These are phyloP conservation scores for Crematogaster levior DNA, from an alignment of 2,888 invertebrate genomes.

Conservation along the genomic window DNA sequence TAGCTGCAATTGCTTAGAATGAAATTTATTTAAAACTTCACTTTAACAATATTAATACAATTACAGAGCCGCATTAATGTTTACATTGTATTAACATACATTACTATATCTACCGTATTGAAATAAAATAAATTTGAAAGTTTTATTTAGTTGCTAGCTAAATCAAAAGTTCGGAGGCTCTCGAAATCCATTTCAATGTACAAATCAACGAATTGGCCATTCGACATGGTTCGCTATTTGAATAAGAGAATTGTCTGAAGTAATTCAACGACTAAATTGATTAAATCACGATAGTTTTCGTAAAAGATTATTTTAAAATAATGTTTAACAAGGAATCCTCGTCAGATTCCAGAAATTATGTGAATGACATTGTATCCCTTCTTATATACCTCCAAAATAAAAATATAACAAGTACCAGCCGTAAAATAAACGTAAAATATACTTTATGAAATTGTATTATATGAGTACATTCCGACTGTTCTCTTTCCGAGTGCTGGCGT, in stretches of 20 bases:
- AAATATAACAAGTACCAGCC: neutral
- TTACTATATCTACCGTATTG: neutral
- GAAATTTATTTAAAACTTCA: slow-evolving; percentile 17
- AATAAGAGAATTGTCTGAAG: neutral
- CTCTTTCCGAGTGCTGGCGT: neutral
- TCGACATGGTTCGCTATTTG: neutral
- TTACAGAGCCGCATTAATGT: neutral
- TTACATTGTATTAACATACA: slow-evolving; percentile 4
- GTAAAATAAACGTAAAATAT: slow-evolving; percentile 20
- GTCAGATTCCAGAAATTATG: neutral
- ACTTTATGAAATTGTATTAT: neutral
- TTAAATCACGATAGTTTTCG: neutral
- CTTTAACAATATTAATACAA: neutral
- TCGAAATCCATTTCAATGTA: neutral
- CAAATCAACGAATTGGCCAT: neutral
- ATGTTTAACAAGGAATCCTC: neutral
- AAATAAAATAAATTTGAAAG: neutral
- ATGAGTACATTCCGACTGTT: neutral
- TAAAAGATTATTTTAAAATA: neutral
- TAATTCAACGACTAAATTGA: slow-evolving; percentile 4
- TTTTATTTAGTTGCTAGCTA: neutral
- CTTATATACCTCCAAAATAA: neutral
- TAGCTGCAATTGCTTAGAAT: neutral
- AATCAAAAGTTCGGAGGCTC: neutral
- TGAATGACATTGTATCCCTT: neutral